phyloP scores from a whole-genome alignment of 2,888 invertebrate species.

The Odontocerum albicorne region DNA sequence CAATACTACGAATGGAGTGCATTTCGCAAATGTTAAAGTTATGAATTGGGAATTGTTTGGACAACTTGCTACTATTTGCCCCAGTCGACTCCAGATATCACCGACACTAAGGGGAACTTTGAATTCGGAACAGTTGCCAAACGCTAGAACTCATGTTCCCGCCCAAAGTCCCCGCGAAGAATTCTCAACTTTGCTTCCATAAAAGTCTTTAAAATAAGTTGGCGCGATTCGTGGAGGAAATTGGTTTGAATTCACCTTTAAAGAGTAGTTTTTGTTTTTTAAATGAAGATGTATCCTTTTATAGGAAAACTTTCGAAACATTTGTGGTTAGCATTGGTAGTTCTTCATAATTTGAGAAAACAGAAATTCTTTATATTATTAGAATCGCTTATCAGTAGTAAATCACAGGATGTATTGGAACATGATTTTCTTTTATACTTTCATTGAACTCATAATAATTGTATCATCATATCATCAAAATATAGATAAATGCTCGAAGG shows the following conservation, averaged over 20 bases:
- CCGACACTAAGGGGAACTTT: slow-evolving; percentile 22
- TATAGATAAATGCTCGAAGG: too few species aligned
- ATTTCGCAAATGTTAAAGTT: slow-evolving; percentile 29
- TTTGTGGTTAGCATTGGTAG: too few species aligned
- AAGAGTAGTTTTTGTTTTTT: too few species aligned
- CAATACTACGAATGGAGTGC: slow-evolving; percentile 22
- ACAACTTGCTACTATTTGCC: slow-evolving; percentile 32
- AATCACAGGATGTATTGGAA: too few species aligned
- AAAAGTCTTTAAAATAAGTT: slow-evolving; percentile 11
- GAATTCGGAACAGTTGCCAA: slow-evolving; percentile 24
- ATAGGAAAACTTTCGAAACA: too few species aligned
- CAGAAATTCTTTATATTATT: too few species aligned
- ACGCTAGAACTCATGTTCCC: slow-evolving; percentile 15
- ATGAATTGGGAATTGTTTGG: slow-evolving; percentile 35
- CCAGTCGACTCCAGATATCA: slow-evolving; percentile 30
- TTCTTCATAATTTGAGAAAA: too few species aligned
- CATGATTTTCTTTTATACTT: too few species aligned
- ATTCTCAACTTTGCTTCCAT: slow-evolving; percentile 9
- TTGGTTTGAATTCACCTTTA: slow-evolving; percentile 10
- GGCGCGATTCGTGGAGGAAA: slow-evolving; percentile 2
- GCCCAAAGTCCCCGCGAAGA: slow-evolving; percentile 1
- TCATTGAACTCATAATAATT: too few species aligned
- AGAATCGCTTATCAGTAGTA: too few species aligned
- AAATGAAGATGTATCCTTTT: too few species aligned
- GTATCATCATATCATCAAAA: too few species aligned